Base-by-base conservation (phyloP, 2,888 invertebrate species). In the Amblyjoppa proteus region DNA sequence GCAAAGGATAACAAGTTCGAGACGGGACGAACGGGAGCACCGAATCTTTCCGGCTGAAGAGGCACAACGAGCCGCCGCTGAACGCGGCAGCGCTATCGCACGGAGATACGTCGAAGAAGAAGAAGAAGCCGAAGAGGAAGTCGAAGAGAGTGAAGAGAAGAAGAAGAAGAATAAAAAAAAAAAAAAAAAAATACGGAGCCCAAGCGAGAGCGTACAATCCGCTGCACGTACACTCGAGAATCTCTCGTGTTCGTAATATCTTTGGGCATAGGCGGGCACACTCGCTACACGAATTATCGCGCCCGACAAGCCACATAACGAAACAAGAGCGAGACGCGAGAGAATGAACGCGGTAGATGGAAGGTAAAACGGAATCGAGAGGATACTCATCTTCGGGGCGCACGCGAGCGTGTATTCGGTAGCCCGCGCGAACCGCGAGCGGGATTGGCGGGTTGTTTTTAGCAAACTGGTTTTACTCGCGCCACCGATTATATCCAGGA, bases 401-500 rank as follows among this genome's bases (percentile, higher is more conserved):
- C 85, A 85, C 82, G 87, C 81, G 83, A 88, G 86, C 85, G 89
- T 90, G 89, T 90, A 91, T 91, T 91, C 92, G 90, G 92, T 92
- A 92, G 92, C 91, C 87, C 89, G 83, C 85, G 89, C 84, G 88
- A 89, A 89, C 90, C 87, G 76, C 87, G 79, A 84, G 84, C 88
- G 80, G 82, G 88, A 90, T 90, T 87, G 91, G 89, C 89, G 89
- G 91, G 91, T 92, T 92, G 90, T 92, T 92, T 92, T 92, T 92
- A 92, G 92, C 92, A 92, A 92, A 92, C 92, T 91, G 92, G 92
- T 92, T 92, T 90, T 91, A 88, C 89, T 89, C 89, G 88, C 87
- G 90, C 89, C 89, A 81, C 89, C 88, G 91, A 92, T 92, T 92
- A 91, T 70, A 53, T 71, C 88, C 84, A 88, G 88, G 89, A 88